Conservation (phyloP, 2,888 invertebrate species). For the Poecilus cupreus region DNA sequence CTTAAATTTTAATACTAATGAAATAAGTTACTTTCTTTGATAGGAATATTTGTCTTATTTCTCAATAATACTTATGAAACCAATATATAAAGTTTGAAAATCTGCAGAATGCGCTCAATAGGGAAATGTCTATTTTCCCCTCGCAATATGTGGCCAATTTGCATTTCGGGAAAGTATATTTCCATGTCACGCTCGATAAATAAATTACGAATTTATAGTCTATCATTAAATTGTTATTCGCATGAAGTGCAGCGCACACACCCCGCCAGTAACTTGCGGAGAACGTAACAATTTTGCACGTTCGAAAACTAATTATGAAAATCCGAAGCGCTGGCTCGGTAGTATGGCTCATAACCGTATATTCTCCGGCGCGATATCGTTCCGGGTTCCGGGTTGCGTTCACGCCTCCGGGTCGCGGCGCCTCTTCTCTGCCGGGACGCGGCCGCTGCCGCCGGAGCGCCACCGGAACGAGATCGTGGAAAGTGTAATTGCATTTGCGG, state of each 20-base stretch:
- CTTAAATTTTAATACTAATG: too few relatives aligned
- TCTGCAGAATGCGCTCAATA: too few relatives aligned
- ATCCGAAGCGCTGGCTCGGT: background rate
- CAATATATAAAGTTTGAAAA: too few relatives aligned
- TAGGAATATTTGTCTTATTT: too few relatives aligned
- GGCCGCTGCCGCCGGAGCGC: background rate
- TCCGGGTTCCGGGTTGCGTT: constrained; percentile 39
- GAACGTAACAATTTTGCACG: constrained; percentile 38
- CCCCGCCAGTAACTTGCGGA: background rate
- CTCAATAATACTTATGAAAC: too few relatives aligned
- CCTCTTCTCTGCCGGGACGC: constrained; percentile 23
- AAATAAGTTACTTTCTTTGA: too few relatives aligned
- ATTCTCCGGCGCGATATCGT: background rate
- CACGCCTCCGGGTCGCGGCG: constrained; percentile 27
- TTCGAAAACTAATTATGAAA: constrained; percentile 44
- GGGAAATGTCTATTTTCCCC: too few relatives aligned
- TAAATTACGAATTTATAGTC: background rate
- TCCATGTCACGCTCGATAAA: background rate
- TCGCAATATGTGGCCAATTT: background rate
- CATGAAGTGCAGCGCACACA: background rate
- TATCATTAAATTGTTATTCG: background rate
- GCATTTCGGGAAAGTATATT: background rate
- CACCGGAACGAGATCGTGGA: constrained; percentile 47
- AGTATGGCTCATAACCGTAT: background rate
- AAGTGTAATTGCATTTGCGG: constrained; percentile 59